Conservation (phyloP, 2,797 vertebrate species). For the Malacoctenus gilli region DNA sequence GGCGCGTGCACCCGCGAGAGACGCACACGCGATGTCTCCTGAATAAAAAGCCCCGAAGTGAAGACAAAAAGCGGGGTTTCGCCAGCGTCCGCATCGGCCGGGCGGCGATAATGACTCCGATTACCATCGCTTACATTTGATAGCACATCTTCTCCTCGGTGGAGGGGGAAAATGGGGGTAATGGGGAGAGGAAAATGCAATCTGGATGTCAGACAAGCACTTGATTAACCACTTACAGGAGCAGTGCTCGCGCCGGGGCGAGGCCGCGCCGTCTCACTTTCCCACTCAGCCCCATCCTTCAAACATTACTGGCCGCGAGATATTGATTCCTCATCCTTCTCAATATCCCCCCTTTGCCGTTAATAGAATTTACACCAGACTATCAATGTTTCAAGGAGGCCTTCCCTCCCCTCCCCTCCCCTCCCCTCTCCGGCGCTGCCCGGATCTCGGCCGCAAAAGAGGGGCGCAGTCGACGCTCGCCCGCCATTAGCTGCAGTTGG, state of each 20-base stretch:
- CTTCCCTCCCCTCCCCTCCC: conserved; percentile 49
- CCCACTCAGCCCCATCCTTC: conserved; percentile 80
- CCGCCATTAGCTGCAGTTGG: conserved; percentile 74
- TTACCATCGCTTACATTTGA: conserved; percentile 62
- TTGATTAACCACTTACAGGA: conserved; percentile 76
- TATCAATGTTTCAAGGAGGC: conserved; percentile 69
- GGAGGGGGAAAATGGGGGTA: conserved; percentile 57
- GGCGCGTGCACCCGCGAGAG: conserved; percentile 15
- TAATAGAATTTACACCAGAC: conserved; percentile 74
- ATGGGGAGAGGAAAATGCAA: conserved; percentile 74
- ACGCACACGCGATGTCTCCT: conserved; percentile 41
- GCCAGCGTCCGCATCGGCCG: conserved; percentile 53
- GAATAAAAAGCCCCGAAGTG: conserved; percentile 48
- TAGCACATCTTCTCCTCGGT: conserved; percentile 52
- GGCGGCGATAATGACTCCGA: conserved; percentile 53
- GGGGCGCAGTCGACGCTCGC: conserved; percentile 36
- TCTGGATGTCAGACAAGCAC: conserved; percentile 72
- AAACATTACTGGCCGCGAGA: conserved; percentile 82
- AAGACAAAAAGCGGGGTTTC: conserved; percentile 42
- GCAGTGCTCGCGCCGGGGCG: conserved; percentile 44
- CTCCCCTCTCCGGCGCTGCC: conserved; percentile 39
- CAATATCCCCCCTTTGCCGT: conserved; percentile 74
- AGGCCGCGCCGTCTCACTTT: conserved; percentile 74
- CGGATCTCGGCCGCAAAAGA: conserved; percentile 39
- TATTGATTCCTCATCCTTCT: conserved; percentile 79